Evolutionary conservation across 2,888 invertebrate genomes (phyloP).

Genomic region (Auanema freiburgensis): DNA sequence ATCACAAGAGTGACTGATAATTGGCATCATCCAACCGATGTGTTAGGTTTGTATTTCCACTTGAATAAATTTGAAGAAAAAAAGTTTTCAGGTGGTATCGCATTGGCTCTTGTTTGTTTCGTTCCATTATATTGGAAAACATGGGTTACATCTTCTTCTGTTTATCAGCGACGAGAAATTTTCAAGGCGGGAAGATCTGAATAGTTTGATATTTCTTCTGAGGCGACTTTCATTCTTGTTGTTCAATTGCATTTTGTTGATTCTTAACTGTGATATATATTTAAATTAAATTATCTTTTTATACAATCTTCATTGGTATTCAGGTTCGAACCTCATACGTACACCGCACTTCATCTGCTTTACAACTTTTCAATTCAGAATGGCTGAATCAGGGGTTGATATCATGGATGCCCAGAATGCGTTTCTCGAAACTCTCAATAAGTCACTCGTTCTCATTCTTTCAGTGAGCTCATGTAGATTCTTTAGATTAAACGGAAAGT

Average conservation of each 20-base stretch:
- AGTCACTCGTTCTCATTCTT: background rate
- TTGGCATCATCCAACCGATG: conserved; percentile 63
- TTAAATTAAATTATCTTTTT: no score
- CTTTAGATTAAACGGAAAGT: conserved; percentile 15
- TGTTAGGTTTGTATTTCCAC: conserved; percentile 45
- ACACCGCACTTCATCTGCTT: background rate
- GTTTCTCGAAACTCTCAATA: background rate
- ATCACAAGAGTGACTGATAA: conserved; percentile 59
- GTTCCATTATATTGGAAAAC: conserved; percentile 35
- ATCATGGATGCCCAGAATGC: background rate
- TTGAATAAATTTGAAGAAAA: background rate
- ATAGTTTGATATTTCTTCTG: no score
- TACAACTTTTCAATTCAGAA: background rate
- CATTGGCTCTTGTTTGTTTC: conserved; percentile 32
- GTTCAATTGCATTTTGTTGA: no score
- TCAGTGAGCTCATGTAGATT: background rate
- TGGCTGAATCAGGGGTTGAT: background rate
- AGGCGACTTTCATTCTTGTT: no score
- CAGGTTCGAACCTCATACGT: no score
- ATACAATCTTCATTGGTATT: no score
- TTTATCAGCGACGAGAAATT: conserved; percentile 15
- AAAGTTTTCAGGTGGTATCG: conserved; percentile 33
- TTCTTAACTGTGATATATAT: no score
- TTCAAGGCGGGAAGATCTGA: no score
- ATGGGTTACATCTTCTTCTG: conserved; percentile 24